phyloP scores from a whole-genome alignment of 2,113 vertebrate genomes.

The Gobio gobio region DNA sequence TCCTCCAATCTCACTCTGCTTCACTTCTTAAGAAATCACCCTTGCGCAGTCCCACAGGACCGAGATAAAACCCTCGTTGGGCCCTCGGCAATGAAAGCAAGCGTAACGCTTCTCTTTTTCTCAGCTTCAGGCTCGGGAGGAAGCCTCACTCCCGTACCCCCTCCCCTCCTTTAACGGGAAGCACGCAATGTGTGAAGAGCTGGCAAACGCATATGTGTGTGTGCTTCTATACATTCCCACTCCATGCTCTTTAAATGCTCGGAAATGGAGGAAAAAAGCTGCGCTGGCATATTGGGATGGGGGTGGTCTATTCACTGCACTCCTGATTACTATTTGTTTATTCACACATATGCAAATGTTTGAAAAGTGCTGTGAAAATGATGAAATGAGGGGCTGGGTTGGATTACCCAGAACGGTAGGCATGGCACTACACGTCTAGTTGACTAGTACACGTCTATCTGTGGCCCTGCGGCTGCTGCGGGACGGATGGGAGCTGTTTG shows the following conservation, averaged over 20 bases:
- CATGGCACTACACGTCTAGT: slow-evolving; percentile 9
- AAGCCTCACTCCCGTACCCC: slow-evolving; percentile 57
- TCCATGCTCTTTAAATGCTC: neutral
- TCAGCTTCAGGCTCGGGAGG: slow-evolving; percentile 65
- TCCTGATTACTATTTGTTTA: slow-evolving; percentile 41
- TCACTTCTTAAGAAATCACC: slow-evolving; percentile 69
- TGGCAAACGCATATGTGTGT: slow-evolving; percentile 13
- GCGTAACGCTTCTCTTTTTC: slow-evolving; percentile 65
- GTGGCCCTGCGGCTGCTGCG: slow-evolving; percentile 20
- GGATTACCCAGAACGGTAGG: slow-evolving; percentile 46
- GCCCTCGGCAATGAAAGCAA: slow-evolving; percentile 69
- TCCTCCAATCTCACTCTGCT: slow-evolving; percentile 52
- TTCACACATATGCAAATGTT: slow-evolving; percentile 55
- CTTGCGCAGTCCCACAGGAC: slow-evolving; percentile 69
- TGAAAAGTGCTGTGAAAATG: slow-evolving; percentile 51
- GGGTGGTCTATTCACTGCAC: slow-evolving; percentile 1
- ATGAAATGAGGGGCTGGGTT: slow-evolving; percentile 57
- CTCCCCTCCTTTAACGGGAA: neutral
- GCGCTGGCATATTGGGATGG: neutral
- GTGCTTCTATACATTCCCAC: slow-evolving; percentile 32
- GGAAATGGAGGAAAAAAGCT: neutral
- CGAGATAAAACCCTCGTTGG: slow-evolving; percentile 69
- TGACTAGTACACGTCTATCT: neutral
- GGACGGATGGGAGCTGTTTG: slow-evolving; percentile 65
- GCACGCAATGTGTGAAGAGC: slow-evolving; percentile 16